A percentile compares a stretch with the other conserved stretches of the same genome.
phyloP scores from a whole-genome alignment of 1,140 invertebrate genomes.

The Drosophila pachea region DNA sequence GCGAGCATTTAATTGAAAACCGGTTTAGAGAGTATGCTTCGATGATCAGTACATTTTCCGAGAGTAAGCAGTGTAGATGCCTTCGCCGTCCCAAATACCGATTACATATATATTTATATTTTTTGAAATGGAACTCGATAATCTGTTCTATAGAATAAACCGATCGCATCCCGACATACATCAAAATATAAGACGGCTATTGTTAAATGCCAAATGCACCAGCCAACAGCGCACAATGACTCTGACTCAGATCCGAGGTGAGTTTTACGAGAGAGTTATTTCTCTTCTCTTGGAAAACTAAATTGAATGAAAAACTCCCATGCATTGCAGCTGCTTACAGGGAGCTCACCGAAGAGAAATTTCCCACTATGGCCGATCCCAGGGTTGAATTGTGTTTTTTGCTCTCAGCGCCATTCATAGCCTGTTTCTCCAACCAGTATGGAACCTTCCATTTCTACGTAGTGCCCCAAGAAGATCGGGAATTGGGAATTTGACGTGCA shows the following conservation, averaged over 20 bases:
- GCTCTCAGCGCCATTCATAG: conserved; percentile 45
- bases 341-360: conserved; percentile 36
- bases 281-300: too few relatives aligned
- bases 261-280: conserved; percentile 20
- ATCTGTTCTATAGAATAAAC: conserved; percentile 46
- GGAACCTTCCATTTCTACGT: conserved; percentile 53
- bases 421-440: conserved; percentile 41
- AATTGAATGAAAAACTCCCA: background rate
- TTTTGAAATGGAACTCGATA: conserved; percentile 41
- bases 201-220: conserved; percentile 28
- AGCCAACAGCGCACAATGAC: conserved; percentile 47
- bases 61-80: background rate
- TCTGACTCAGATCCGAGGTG: conserved; percentile 54
- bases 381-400: conserved; percentile 50
- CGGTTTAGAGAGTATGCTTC: conserved; percentile 26
- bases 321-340: conserved; percentile 42
- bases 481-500: background rate
- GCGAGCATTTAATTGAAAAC: conserved; percentile 27
- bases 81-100: background rate
- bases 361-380: conserved; percentile 51
- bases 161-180: conserved; percentile 36
- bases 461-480: conserved; percentile 13
- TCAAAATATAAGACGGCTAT: conserved; percentile 28
- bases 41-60: conserved; percentile 8
- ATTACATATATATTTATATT: background rate